These are phyloP conservation scores for Tenthredo distinguenda DNA, from an alignment of 2,888 invertebrate species.

Conservation along the genomic window DNA sequence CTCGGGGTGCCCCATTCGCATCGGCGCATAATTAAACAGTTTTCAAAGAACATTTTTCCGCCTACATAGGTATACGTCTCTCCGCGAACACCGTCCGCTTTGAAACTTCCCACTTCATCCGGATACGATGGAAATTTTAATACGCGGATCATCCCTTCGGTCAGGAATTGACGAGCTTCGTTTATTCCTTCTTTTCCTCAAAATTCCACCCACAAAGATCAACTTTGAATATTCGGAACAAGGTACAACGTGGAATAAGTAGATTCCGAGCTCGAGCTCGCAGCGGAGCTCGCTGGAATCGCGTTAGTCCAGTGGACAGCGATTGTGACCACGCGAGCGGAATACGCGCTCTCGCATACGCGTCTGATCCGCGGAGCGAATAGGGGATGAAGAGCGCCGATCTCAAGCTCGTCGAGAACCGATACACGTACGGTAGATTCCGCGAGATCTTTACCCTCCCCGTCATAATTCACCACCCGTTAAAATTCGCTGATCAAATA, in stretches of 20 bases:
- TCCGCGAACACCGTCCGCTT: neutral
- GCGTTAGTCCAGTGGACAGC: constrained; percentile 40
- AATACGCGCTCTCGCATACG: constrained; percentile 30
- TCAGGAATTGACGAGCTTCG: neutral
- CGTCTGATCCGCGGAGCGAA: neutral
- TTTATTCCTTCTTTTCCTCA: neutral
- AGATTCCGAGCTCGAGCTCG: neutral
- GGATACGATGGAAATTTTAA: neutral
- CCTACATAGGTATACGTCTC: neutral
- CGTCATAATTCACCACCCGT: neutral
- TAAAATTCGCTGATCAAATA: neutral
- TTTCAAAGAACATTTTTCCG: neutral
- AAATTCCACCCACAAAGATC: neutral
- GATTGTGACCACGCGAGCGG: constrained; percentile 40
- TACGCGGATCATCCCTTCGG: neutral
- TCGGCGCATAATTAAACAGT: constrained; percentile 6
- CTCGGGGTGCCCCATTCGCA: neutral
- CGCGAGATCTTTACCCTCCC: neutral
- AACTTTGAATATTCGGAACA: neutral
- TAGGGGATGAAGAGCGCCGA: neutral
- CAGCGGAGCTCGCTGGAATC: neutral
- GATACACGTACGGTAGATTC: neutral
- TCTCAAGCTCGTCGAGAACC: neutral
- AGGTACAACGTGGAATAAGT: constrained; percentile 1
- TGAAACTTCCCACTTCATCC: neutral